Evolutionary conservation across 1,140 invertebrate species (phyloP).

Genomic region (Forficula auricularia): DNA sequence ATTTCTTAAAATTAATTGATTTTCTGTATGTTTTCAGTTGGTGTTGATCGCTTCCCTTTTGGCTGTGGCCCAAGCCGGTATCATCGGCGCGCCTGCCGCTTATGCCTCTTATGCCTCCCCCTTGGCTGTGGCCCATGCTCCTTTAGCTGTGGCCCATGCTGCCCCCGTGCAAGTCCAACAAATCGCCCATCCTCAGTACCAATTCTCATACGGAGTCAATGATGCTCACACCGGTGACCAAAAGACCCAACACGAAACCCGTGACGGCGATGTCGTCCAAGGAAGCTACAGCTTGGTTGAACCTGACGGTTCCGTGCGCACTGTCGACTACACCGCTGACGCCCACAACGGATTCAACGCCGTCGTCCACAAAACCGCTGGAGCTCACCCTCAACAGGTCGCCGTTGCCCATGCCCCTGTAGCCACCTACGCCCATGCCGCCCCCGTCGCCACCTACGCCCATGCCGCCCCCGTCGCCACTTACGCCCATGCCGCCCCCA

Average conservation of each 20-base stretch:
- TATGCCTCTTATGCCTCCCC: not conserved
- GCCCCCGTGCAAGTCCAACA: not conserved
- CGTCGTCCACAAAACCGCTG: constrained; percentile 7
- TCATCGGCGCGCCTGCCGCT: too few relatives aligned
- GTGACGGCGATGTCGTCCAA: too few relatives aligned
- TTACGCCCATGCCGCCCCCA: constrained; percentile 11
- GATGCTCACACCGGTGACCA: constrained; percentile 8
- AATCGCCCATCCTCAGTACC: not conserved
- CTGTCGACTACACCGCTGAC: too few relatives aligned
- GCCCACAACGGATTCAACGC: constrained; percentile 16
- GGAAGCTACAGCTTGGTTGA: too few relatives aligned
- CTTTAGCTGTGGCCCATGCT: not conserved
- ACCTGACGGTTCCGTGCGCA: too few relatives aligned
- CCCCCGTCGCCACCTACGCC: constrained; percentile 4
- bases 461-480: constrained; percentile 5
- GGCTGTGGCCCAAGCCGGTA: too few relatives aligned
- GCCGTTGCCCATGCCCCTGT: not conserved
- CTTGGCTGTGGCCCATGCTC: not conserved
- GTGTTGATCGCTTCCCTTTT: too few relatives aligned
- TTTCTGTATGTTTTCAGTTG: too few relatives aligned
- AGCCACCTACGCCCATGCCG: constrained; percentile 2
- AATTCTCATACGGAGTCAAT: constrained; percentile 3
- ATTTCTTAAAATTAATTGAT: too few relatives aligned
- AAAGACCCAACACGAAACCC: constrained; percentile 6
- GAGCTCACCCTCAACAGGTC: not conserved